phyloP scores from a whole-genome alignment of 2,888 invertebrate species.

The Xanthorhoe spadicearia region DNA sequence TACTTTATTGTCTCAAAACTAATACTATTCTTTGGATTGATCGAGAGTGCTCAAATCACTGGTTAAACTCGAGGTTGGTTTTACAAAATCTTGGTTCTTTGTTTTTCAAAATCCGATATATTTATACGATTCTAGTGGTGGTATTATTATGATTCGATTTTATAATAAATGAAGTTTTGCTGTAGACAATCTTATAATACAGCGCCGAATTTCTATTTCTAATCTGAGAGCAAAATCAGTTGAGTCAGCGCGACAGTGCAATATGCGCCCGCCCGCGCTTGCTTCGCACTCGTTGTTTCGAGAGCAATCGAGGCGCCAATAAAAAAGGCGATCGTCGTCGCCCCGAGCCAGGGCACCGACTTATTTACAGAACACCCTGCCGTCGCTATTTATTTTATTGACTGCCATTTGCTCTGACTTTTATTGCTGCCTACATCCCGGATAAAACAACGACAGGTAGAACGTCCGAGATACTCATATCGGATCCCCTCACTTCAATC shows the following conservation, averaged over 20 bases:
- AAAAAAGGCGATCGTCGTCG: constrained; percentile 85
- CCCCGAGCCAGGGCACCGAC: constrained; percentile 76
- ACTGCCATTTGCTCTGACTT: constrained; percentile 84
- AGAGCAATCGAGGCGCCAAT: constrained; percentile 85
- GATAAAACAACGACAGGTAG: constrained; percentile 80
- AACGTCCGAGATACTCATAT: constrained; percentile 46
- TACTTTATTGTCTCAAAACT: constrained; percentile 72
- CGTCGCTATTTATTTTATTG: constrained; percentile 84
- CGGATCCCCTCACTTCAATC: constrained; percentile 35
- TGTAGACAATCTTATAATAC: constrained; percentile 53
- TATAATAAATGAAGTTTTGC: constrained; percentile 15
- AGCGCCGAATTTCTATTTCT: constrained; percentile 62
- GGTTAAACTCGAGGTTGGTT: background rate
- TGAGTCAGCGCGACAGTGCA: constrained; percentile 69
- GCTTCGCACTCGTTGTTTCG: constrained; percentile 79
- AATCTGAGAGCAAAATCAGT: constrained; percentile 79
- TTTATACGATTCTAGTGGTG: background rate
- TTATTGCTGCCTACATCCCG: constrained; percentile 81
- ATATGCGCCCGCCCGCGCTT: constrained; percentile 62
- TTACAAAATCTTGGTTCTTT: background rate
- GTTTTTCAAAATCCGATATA: background rate
- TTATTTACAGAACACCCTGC: constrained; percentile 85
- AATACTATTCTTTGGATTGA: constrained; percentile 57
- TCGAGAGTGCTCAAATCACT: constrained; percentile 17
- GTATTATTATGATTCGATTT: background rate